Base-by-base conservation (phyloP, 2,113 vertebrate species). In the Myodes glareolus region DNA sequence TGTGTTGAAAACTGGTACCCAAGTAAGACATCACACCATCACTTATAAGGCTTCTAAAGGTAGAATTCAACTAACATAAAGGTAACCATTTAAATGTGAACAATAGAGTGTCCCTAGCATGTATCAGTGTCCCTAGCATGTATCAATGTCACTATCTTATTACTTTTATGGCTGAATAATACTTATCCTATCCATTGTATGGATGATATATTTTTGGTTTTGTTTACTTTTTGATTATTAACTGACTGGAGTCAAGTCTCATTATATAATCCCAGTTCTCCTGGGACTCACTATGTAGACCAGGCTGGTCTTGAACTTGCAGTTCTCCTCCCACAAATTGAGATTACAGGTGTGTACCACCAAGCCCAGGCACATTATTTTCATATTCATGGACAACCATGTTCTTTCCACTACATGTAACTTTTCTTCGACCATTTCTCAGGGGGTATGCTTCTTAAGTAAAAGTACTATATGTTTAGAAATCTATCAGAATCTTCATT, bases 401-500 rank as follows among this genome's bases (percentile, higher is more conserved):
- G 11, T 68, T 92, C 14, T 80, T 95, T 88, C 61, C 25, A 91
- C 33, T 87, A 88, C 76, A 36, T 77, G 21, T 52, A 78, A 75
- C 42, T 96, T 94, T 94, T 81, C 91, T 80, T 33, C 72, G 82
- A 33, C 33, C 67, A 58, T 58, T 93, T 58, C 36, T 92, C 21
- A 92, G 25, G 61, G 36, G 31, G 55, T 36, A n/a, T 42, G 23
- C 90, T 78, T 84, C 67, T 92, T 90, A 73, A 70, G 93, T 23
- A 94, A 70, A 92, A 80, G 68, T 42, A 85, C 27, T 29, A 86
- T 42, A 47, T 36, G 73, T 50, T 94, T 78, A 94, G 68, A 92
- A 96, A 81, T 77, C 61, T 93, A 81, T 68, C 29, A 70, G 42
- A 77, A 86, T 90, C 67, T 92, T 85, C 55, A 89, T 91, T 31